Evolutionary conservation across 2,888 invertebrate species (phyloP), one percentile per base, ranked within the genome.

Genomic region (Metopia argyrocephala): DNA sequence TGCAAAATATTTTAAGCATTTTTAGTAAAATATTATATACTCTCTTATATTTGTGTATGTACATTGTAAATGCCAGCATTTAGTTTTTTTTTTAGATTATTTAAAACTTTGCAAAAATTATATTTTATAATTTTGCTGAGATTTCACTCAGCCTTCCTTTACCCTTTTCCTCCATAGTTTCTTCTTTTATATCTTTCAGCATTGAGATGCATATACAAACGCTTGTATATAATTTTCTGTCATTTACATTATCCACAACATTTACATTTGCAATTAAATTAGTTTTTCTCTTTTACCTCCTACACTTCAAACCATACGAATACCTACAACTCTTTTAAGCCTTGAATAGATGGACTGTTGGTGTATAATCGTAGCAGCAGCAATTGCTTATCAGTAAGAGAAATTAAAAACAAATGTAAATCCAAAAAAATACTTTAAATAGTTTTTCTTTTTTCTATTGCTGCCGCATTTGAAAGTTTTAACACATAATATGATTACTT

Each of bases 241-340:
- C 81, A 81, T 81, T 78, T 81, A 81, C 78, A 78, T 78, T 81
- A 81, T 81, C 78, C 78, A 70, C 81, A 81, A 78, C 76, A 76
- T 81, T 81, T 81, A 78, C 70, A 81, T 81, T 81, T 81, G 81
- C 81, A 81, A 81, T 81, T 81, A 75, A 81, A 78, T 81, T 70
- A 74, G 78, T 78, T 74, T 73, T 68, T 65, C 57, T 31, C 12
- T 31, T 31, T 38, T 38, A 38, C 15, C 15, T 15, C 4, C 15
- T 48, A 48, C 27, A 27, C 2, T 12, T 45, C 25, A 18, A 15
- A 15, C 46, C 5, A 15, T n/a, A 18, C 20, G n/a, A n/a, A n/a
- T n/a, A n/a, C 23, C 27, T 5, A 23, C 21, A 18, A 12, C 21
- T 20, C 7, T 27, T 38, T 38, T 38, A 38, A 38, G 38, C 38